Conservation (phyloP, 2,797 vertebrate species). For the Rhabdophis nuchalis region DNA sequence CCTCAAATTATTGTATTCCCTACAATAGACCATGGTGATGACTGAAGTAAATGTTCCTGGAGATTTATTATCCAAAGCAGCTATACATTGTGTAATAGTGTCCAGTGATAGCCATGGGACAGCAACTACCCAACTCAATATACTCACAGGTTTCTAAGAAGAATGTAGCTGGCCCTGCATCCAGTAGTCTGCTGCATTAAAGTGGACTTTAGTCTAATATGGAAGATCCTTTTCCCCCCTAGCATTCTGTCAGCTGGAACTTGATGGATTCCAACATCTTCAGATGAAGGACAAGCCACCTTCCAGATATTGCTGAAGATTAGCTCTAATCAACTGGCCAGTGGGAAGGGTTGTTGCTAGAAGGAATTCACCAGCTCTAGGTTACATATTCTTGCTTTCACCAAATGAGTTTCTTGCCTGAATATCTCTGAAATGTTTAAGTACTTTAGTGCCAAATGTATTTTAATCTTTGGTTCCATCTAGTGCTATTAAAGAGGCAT, state of each 20-base stretch:
- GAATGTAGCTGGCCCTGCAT: not conserved
- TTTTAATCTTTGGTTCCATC: not conserved
- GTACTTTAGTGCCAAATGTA: not conserved
- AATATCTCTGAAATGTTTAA: not conserved
- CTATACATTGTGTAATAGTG: not conserved
- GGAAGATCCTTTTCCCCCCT: not conserved
- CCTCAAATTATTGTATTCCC: not conserved
- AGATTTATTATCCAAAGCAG: not conserved
- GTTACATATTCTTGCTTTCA: not conserved
- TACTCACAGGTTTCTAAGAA: not conserved
- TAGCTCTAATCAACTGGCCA: not conserved
- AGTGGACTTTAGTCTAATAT: not conserved
- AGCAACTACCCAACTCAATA: not conserved
- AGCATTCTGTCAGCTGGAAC: not conserved
- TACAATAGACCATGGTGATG: not conserved
- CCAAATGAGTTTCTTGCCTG: not conserved
- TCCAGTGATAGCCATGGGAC: not conserved
- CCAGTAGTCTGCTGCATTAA: not conserved
- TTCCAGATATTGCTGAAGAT: not conserved
- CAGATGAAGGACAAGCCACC: not conserved
- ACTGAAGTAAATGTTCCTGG: not conserved
- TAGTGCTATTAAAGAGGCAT: not conserved
- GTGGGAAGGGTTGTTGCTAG: not conserved
- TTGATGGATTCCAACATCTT: not conserved
- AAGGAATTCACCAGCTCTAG: not conserved